Evolutionary conservation across 2,888 invertebrate genomes (phyloP).

Genomic region (Caenorhabditis sp.): DNA sequence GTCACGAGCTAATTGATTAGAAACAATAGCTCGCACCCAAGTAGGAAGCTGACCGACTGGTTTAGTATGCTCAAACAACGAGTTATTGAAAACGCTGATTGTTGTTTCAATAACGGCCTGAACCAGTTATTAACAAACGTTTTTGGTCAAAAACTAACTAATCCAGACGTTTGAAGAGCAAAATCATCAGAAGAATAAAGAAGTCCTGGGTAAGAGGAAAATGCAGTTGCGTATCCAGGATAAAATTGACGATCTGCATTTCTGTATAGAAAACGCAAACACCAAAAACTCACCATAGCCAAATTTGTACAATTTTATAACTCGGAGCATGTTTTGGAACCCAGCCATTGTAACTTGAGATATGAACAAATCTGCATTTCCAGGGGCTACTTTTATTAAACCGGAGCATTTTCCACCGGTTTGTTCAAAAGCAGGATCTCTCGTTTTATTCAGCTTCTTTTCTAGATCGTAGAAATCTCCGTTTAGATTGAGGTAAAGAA

Average conservation of each 20-base stretch:
- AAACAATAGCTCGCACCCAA: constrained; percentile 90
- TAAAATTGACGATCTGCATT: constrained; percentile 83
- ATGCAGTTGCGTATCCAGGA: constrained; percentile 79
- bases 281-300: constrained; percentile 86
- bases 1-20: constrained; percentile 89
- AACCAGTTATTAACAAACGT: constrained; percentile 12
- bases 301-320: constrained; percentile 86
- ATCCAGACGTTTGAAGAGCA: constrained; percentile 80
- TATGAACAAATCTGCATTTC: constrained; percentile 80
- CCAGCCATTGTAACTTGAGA: constrained; percentile 82
- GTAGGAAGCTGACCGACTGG: constrained; percentile 86
- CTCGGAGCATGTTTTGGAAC: constrained; percentile 81
- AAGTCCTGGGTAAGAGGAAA: constrained; percentile 83
- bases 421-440: constrained; percentile 74
- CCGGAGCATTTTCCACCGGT: constrained; percentile 81
- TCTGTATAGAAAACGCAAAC: too few species aligned
- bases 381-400: constrained; percentile 80
- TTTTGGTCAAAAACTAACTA: constrained; percentile 59
- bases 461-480: constrained; percentile 82
- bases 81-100: constrained; percentile 88
- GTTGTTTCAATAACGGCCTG: constrained; percentile 89
- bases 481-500: constrained; percentile 78
- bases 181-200: constrained; percentile 83
- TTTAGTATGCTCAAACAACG: constrained; percentile 88
- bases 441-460: constrained; percentile 82